Conservation (phyloP, 2,888 invertebrate species). For the Metallyticus violacea region DNA sequence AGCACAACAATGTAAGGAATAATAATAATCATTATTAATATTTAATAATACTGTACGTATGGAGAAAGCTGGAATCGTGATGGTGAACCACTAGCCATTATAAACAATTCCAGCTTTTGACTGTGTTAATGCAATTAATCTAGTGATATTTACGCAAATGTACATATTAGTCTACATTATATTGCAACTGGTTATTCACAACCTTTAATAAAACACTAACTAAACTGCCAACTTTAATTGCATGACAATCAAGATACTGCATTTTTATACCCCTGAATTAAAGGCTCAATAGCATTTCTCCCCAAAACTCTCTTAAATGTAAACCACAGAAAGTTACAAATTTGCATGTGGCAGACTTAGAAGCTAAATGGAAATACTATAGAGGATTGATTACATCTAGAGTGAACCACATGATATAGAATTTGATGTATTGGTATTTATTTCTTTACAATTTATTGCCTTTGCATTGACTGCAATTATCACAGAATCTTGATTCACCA, state of each 20-base stretch:
- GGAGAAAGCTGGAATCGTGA: slow-evolving; percentile 26
- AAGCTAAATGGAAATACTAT: neutral
- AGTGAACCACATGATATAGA: too few relatives aligned
- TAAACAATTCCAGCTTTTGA: neutral
- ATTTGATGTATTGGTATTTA: too few relatives aligned
- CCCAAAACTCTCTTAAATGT: too few relatives aligned
- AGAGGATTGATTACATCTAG: too few relatives aligned
- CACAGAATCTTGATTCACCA: neutral
- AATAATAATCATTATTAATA: slow-evolving; percentile 5
- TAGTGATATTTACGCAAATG: slow-evolving; percentile 12
- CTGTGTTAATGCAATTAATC: neutral
- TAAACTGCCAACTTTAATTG: neutral
- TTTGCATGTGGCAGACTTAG: neutral
- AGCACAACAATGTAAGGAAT: slow-evolving; percentile 29
- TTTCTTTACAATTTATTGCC: neutral
- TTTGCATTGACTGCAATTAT: neutral
- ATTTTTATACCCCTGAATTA: neutral
- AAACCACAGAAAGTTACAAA: neutral
- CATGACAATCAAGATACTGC: neutral
- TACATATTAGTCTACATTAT: neutral
- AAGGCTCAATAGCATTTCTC: neutral
- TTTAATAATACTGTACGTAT: slow-evolving; percentile 29
- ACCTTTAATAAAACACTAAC: neutral
- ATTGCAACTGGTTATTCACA: neutral
- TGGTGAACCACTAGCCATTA: neutral